Conservation (phyloP, 2,888 invertebrate genomes). For the Ectemnius continuus region DNA sequence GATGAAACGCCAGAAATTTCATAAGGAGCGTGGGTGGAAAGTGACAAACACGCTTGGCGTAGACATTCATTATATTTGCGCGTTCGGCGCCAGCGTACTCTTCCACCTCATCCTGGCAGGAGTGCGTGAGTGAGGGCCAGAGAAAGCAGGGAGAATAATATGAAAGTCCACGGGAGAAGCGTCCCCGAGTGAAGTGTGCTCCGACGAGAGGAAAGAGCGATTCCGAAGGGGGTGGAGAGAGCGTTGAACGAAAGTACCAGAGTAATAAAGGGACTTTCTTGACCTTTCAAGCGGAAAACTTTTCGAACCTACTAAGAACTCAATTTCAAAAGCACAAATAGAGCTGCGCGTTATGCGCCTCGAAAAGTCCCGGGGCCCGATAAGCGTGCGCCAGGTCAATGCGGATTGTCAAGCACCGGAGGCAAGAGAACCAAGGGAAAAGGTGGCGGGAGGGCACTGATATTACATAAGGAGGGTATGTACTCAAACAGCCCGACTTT, state of each 20-base stretch:
- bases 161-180: constrained; percentile 38
- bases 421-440: constrained; percentile 1
- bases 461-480: not conserved
- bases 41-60: constrained; percentile 25
- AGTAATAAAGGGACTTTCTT: constrained; percentile 57
- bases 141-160: constrained; percentile 33
- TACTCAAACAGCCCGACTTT: not conserved
- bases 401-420: not conserved
- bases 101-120: constrained; percentile 13
- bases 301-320: constrained; percentile 32
- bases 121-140: constrained; percentile 25
- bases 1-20: not conserved
- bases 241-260: constrained; percentile 31
- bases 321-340: constrained; percentile 46
- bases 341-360: not conserved
- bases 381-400: constrained; percentile 1
- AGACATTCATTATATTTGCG: constrained; percentile 41
- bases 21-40: too few species aligned
- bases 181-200: constrained; percentile 39
- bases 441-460: not conserved
- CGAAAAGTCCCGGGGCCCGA: not conserved
- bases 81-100: constrained; percentile 15
- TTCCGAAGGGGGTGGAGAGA: constrained; percentile 22
- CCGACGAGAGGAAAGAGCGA: constrained; percentile 43
- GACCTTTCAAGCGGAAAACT: constrained; percentile 52